Conservation (phyloP, 2,797 vertebrate genomes). For the Melanotaenia maccullochi region DNA sequence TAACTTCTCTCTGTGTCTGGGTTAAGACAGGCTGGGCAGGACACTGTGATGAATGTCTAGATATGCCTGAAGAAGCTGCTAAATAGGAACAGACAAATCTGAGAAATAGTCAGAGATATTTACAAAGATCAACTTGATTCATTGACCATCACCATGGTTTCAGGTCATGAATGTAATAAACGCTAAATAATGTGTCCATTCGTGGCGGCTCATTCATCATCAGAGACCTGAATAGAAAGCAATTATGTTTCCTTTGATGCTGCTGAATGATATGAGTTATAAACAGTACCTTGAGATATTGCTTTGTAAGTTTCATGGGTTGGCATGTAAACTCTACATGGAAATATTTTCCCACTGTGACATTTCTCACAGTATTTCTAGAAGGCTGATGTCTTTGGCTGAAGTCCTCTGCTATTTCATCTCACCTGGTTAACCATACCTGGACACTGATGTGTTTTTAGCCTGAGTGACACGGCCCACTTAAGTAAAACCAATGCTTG, state of each 20-base stretch:
- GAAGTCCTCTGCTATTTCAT: neutral
- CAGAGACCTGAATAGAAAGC: neutral
- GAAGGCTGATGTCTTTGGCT: neutral
- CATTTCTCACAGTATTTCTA: neutral
- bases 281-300: neutral
- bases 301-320: neutral
- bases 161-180: neutral
- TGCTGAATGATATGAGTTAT: neutral
- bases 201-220: neutral
- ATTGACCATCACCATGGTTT: neutral
- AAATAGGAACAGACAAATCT: constrained; percentile 22
- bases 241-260: neutral
- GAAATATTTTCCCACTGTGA: neutral
- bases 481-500: too few relatives aligned
- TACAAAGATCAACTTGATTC: neutral
- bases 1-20: constrained; percentile 35
- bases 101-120: constrained; percentile 3
- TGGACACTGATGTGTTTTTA: neutral
- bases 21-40: constrained; percentile 19
- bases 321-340: neutral
- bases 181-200: neutral
- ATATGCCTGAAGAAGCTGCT: constrained; percentile 28
- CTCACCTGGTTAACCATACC: neutral
- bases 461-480: neutral
- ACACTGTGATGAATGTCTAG: constrained; percentile 8